phyloP scores from a whole-genome alignment of 2,888 invertebrate genomes.

The Plusia festucae region DNA sequence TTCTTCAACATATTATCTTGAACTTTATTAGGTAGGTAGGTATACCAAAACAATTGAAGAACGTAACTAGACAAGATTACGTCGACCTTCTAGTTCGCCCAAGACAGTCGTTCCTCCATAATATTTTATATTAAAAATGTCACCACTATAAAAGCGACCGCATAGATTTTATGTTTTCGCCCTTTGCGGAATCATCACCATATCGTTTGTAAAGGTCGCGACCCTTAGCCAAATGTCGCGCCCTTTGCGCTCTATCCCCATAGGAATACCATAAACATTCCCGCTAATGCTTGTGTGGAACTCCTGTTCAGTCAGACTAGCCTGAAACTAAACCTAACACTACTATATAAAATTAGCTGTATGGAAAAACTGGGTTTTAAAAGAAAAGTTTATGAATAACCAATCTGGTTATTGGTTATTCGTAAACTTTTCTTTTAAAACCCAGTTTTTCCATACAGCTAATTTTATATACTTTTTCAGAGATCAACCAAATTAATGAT shows the following conservation, averaged over 20 bases:
- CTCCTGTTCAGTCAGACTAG: not conserved
- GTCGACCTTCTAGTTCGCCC: slow-evolving; percentile 20
- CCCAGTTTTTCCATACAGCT: too few species aligned
- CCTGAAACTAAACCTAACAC: too few species aligned
- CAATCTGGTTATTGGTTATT: too few species aligned
- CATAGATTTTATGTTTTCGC: slow-evolving; percentile 74
- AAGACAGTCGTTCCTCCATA: slow-evolving; percentile 28
- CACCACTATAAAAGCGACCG: slow-evolving; percentile 72
- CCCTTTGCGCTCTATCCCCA: slow-evolving; percentile 76
- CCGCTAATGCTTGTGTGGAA: slow-evolving; percentile 31
- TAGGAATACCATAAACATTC: slow-evolving; percentile 60
- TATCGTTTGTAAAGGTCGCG: slow-evolving; percentile 74
- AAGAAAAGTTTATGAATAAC: too few species aligned
- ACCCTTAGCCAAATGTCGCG: slow-evolving; percentile 79
- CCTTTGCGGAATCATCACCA: slow-evolving; percentile 73
- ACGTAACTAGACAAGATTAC: not conserved
- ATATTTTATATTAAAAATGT: slow-evolving; percentile 71
- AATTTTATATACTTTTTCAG: too few species aligned
- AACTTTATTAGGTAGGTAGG: too few species aligned
- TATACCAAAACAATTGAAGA: slow-evolving; percentile 5
- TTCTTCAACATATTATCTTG: too few species aligned
- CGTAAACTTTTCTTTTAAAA: too few species aligned
- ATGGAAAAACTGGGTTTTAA: too few species aligned
- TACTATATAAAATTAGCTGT: too few species aligned
- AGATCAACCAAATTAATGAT: too few species aligned